A percentile compares a stretch with the other conserved stretches of the same genome.
Evolutionary conservation across 2,797 vertebrate species (phyloP).

Genomic region (Gymnoscopelus braueri): DNA sequence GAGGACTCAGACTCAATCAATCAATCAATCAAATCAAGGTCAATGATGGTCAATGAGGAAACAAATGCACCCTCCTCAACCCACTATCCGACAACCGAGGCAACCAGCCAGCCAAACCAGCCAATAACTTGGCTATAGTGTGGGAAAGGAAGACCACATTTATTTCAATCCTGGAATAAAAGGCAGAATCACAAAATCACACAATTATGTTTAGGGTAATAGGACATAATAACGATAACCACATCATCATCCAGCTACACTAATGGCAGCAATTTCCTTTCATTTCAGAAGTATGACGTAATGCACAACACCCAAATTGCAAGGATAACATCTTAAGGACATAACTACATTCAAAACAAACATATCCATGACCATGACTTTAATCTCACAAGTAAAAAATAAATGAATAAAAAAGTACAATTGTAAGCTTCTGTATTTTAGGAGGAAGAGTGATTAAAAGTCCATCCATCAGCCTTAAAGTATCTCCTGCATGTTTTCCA

Average conservation of each 20-base stretch:
- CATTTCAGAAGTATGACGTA: conserved; percentile 64
- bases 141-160: neutral
- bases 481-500: neutral
- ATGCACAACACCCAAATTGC: conserved; percentile 56
- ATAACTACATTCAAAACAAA: conserved; percentile 59
- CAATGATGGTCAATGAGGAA: conserved; percentile 6
- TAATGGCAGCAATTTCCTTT: conserved; percentile 70
- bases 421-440: neutral
- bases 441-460: neutral
- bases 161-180: conserved; percentile 8
- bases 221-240: conserved; percentile 31
- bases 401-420: conserved; percentile 8
- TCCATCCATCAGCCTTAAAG: neutral
- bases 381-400: conserved; percentile 15
- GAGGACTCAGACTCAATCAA: neutral
- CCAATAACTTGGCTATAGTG: neutral
- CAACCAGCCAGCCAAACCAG: too few relatives aligned
- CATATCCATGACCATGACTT: conserved; percentile 18
- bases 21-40: conserved; percentile 2
- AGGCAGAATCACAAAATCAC: neutral
- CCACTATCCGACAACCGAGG: neutral
- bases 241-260: conserved; percentile 27
- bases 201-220: conserved; percentile 17
- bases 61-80: neutral
- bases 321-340: conserved; percentile 64